Evolutionary conservation across 1,140 invertebrate genomes (phyloP).

Genomic region (Diorhabda sublineata): DNA sequence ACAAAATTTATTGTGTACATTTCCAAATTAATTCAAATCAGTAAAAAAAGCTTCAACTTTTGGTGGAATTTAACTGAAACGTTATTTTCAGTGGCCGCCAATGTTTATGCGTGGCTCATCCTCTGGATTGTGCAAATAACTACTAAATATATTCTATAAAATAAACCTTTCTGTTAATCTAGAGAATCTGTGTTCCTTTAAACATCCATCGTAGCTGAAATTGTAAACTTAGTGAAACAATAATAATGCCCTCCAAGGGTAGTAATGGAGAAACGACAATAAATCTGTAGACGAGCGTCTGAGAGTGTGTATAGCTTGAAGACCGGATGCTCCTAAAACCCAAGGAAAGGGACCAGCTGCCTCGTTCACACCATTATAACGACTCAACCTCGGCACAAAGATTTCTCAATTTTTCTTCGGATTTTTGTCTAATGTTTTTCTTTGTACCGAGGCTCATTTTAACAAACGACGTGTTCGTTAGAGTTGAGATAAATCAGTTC

Average conservation of each 20-base stretch:
- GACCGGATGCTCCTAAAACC: background rate
- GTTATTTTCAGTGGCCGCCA: no score
- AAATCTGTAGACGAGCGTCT: slow-evolving; percentile 12
- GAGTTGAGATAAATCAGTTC: no score
- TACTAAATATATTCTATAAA: background rate
- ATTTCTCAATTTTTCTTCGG: slow-evolving; percentile 8
- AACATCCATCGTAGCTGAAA: background rate
- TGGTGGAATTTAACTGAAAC: no score
- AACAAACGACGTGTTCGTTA: background rate
- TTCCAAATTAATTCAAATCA: no score
- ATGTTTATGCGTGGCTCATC: no score
- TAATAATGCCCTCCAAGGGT: background rate
- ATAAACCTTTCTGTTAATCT: background rate
- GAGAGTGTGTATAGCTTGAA: slow-evolving; percentile 13
- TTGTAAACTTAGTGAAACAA: slow-evolving; percentile 1
- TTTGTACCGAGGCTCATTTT: background rate
- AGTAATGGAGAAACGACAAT: slow-evolving; percentile 9
- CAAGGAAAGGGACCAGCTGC: slow-evolving; percentile 8
- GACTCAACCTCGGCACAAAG: slow-evolving; percentile 10
- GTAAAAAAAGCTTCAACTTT: no score
- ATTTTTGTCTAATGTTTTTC: background rate
- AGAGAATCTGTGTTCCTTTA: slow-evolving; percentile 2
- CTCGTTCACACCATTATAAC: slow-evolving; percentile 10
- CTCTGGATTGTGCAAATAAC: no score
- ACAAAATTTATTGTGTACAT: no score